Conservation (phyloP, 2,888 invertebrate species). For the Abscondita cerata region DNA sequence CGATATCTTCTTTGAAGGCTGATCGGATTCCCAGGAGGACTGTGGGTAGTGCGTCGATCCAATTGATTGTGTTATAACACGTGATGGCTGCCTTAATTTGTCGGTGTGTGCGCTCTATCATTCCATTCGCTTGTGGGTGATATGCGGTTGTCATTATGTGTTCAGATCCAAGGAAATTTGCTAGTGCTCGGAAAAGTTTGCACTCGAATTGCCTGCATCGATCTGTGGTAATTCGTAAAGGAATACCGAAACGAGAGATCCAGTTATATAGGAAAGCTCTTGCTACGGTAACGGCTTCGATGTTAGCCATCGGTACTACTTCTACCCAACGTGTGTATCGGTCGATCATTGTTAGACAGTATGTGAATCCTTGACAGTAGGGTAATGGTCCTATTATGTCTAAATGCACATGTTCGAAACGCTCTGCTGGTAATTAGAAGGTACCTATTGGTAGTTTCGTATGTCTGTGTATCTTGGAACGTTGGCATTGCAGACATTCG, state of each 20-base stretch:
- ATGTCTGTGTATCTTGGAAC: not conserved
- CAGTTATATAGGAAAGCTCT: conserved; percentile 49
- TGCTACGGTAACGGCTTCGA: conserved; percentile 43
- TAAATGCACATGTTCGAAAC: conserved; percentile 4
- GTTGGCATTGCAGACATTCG: not conserved
- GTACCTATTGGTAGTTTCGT: not conserved
- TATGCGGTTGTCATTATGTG: not conserved
- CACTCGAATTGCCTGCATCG: conserved; percentile 50
- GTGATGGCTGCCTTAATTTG: conserved; percentile 40
- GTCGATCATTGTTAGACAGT: conserved; percentile 10
- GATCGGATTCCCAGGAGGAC: no score
- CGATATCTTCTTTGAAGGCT: no score
- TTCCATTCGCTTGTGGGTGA: not conserved
- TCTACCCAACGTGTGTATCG: conserved; percentile 8
- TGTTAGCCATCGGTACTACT: conserved; percentile 6
- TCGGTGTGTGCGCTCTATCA: conserved; percentile 43
- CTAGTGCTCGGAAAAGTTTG: conserved; percentile 44
- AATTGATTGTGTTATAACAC: conserved; percentile 25
- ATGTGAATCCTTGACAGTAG: not conserved
- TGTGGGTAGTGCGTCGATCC: no score
- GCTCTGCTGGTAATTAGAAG: not conserved
- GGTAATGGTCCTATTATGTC: conserved; percentile 12
- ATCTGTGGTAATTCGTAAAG: conserved; percentile 48
- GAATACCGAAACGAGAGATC: conserved; percentile 56
- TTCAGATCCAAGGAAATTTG: conserved; percentile 20